Base-by-base conservation (phyloP, 2,113 vertebrate species). In the Cnemophilus loriae region DNA sequence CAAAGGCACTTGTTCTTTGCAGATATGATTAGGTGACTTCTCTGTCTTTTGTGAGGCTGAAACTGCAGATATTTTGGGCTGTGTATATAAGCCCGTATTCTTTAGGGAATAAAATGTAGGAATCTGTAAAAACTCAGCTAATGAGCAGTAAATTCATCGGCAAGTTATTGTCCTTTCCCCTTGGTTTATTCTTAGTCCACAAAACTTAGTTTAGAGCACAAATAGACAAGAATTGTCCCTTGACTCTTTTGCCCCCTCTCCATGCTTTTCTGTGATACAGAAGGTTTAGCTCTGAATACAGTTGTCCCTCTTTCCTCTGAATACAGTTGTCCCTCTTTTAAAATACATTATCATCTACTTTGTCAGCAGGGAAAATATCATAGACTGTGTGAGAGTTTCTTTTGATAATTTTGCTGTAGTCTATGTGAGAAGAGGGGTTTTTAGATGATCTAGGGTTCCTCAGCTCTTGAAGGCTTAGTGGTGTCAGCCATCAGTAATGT, bases 1-100 rank as follows among this genome's bases (percentile, higher is more conserved):
- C 74, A 78, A 93, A 76, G 80, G 12, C 44, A 47, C 56, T 89
- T 67, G 19, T 41, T 92, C 49, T 59, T 71, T 91, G 61, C 4
- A 2, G 41, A 32, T 68, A 52, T 15, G 49, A 91, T 89, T 91
- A 68, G 57, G 44, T 79, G 49, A 79, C 8, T 70, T 65, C 32
- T 74, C 49, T 16, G 27, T 90, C 73, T 91, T 75, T 75, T 78
- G n/a, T 85, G 30, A 71, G 32, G 37, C 53, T 15, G 10, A 63
- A 84, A 28, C 84, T 79, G 77, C 32, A 87, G 77, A 35, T 95
- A 96, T 96, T 96, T 96, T 95, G 41, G 74, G 77, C 69, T 78
- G 35, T 64, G 26, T 84, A 39, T 73, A 46, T 56, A 18, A 78
- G 64, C 24, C 65, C 81, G 50, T 88, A 64, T 78, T 96, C 71